These are phyloP conservation scores for Liparis tanakae DNA, from an alignment of 2,797 vertebrate species.

Conservation along the genomic window DNA sequence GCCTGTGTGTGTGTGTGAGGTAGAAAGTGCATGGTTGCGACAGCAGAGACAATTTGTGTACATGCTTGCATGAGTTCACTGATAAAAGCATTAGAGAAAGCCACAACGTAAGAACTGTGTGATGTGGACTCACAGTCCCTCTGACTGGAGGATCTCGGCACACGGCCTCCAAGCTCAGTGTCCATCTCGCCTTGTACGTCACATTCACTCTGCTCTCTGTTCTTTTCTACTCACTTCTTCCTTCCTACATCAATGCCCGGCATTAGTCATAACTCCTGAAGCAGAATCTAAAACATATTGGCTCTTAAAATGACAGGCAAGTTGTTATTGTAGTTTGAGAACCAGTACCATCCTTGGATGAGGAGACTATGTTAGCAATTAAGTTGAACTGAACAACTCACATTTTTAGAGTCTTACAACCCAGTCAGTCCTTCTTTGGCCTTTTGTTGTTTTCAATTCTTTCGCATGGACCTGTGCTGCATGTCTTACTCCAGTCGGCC, in stretches of 20 bases:
- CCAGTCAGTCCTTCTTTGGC: not conserved
- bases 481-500: not conserved
- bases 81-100: slow-evolving; percentile 71
- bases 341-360: not conserved
- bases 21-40: slow-evolving; percentile 22
- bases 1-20: slow-evolving; percentile 17
- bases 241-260: slow-evolving; percentile 75
- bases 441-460: not conserved
- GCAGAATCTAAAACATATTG: slow-evolving; percentile 67
- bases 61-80: slow-evolving; percentile 58
- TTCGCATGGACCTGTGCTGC: not conserved
- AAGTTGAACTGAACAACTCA: not conserved
- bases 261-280: slow-evolving; percentile 64
- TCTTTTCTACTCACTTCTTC: slow-evolving; percentile 24
- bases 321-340: slow-evolving; percentile 18
- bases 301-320: slow-evolving; percentile 24
- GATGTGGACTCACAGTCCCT: slow-evolving; percentile 66
- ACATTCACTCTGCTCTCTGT: slow-evolving; percentile 52
- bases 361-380: not conserved
- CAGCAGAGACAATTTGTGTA: slow-evolving; percentile 44
- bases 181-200: slow-evolving; percentile 72
- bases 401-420: not conserved
- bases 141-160: slow-evolving; percentile 63
- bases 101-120: slow-evolving; percentile 56
- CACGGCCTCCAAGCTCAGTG: slow-evolving; percentile 47